Percentiles rank a stretch among this genome's conserved stretches.
Evolutionary conservation across 2,888 invertebrate species (phyloP).

Genomic region (Agapostemon virescens): DNA sequence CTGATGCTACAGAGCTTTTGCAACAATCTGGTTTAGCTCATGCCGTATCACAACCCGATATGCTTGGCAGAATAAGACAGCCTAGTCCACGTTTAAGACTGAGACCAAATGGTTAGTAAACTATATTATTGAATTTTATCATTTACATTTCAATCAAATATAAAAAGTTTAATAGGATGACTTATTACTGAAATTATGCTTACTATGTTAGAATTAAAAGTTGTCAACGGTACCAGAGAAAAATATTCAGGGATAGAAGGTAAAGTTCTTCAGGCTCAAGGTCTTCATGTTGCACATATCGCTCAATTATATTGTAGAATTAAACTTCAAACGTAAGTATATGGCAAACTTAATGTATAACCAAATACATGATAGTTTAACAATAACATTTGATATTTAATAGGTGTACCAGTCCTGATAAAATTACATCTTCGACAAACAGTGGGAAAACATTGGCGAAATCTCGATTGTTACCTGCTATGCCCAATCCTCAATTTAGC

Average conservation of each 20-base stretch:
- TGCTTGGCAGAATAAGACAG: conserved; percentile 74
- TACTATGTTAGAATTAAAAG: conserved; percentile 73
- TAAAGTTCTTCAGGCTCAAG: conserved; percentile 78
- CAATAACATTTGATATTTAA: conserved; percentile 24
- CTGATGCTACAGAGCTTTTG: conserved; percentile 80
- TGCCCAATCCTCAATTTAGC: conserved; percentile 80
- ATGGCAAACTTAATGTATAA: neutral
- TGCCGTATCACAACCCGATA: conserved; percentile 81
- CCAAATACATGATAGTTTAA: conserved; percentile 1
- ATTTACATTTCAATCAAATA: neutral
- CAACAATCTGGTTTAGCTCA: conserved; percentile 77
- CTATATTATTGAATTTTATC: neutral
- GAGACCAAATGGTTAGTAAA: conserved; percentile 71
- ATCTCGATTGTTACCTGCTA: conserved; percentile 79
- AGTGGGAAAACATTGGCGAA: conserved; percentile 80
- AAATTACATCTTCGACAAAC: conserved; percentile 68
- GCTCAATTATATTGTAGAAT: conserved; percentile 79
- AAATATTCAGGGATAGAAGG: conserved; percentile 78
- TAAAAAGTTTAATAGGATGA: neutral
- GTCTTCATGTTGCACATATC: conserved; percentile 78
- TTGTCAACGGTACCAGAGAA: conserved; percentile 74
- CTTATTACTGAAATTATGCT: neutral
- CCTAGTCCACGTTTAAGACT: conserved; percentile 73
- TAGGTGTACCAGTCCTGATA: conserved; percentile 75
- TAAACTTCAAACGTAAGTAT: conserved; percentile 75